A percentile compares a stretch with the other conserved stretches of the same genome.
Evolutionary conservation across 2,113 vertebrate genomes (phyloP).

Genomic region (Apteryx owenii): DNA sequence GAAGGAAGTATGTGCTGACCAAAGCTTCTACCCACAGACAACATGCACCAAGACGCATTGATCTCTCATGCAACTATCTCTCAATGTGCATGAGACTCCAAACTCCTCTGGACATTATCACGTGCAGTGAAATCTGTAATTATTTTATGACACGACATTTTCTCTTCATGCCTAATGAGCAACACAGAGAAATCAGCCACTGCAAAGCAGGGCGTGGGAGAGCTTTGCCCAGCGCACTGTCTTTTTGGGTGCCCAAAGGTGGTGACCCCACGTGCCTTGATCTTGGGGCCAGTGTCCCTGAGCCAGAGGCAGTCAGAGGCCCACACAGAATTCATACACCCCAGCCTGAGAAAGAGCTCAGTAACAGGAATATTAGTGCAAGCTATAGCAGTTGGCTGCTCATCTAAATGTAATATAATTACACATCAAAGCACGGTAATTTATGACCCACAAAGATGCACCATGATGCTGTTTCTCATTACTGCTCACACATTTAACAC

Average conservation of each 20-base stretch:
- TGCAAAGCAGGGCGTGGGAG: background rate
- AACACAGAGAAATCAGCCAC: background rate
- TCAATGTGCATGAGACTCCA: fast-evolving
- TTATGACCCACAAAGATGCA: fast-evolving
- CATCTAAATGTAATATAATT: too few relatives aligned
- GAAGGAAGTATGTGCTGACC: background rate
- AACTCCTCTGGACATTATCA: too few relatives aligned
- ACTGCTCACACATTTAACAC: too few relatives aligned
- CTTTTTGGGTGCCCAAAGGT: background rate
- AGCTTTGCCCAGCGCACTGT: background rate
- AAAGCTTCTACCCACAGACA: background rate
- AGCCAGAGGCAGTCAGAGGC: background rate
- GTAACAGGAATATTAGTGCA: fast-evolving
- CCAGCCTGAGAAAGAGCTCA: background rate
- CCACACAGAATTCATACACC: background rate
- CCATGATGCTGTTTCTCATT: fast-evolving
- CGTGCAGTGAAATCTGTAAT: background rate
- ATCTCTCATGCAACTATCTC: fast-evolving
- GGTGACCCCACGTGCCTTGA: background rate
- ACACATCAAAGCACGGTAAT: background rate
- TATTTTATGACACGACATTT: background rate
- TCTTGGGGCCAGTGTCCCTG: background rate
- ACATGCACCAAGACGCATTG: background rate
- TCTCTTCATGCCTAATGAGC: background rate
- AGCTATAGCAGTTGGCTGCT: too few relatives aligned